Percentiles rank a stretch among this genome's conserved stretches.
phyloP scores from a whole-genome alignment of 1,140 invertebrate species.

The Pissodes strobi region DNA sequence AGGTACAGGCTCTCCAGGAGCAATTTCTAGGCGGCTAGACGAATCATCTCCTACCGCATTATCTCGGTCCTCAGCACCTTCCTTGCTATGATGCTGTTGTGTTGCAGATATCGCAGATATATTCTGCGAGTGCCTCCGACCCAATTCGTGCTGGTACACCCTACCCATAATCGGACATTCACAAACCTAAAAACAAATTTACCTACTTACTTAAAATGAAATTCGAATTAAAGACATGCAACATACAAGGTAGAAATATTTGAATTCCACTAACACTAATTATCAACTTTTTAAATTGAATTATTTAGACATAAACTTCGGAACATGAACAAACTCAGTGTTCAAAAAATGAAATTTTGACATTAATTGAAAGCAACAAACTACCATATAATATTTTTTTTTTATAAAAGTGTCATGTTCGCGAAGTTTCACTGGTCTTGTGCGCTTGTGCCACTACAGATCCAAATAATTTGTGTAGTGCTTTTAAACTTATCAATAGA shows the following conservation, averaged over 20 bases:
- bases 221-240: not conserved
- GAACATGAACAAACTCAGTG: no score
- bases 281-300: no score
- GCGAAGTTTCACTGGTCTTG: no score
- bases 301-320: no score
- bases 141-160: conserved; percentile 52
- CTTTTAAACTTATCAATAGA: no score
- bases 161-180: conserved; percentile 51
- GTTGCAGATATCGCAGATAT: conserved; percentile 16
- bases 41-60: not conserved
- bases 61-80: conserved; percentile 5
- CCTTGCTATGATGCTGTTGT: no score
- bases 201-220: not conserved
- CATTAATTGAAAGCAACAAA: no score
- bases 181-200: conserved; percentile 39
- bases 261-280: not conserved
- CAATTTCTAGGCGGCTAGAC: conserved; percentile 53
- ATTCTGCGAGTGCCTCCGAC: conserved; percentile 44
- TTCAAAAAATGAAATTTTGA: no score
- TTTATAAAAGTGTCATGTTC: no score
- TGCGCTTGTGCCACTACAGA: no score
- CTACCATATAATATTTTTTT: no score
- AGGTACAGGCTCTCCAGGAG: conserved; percentile 70
- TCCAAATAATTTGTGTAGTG: no score
- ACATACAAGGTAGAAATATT: not conserved